Base-by-base conservation (phyloP, 2,888 invertebrate species). In the Mayetiola destructor region DNA sequence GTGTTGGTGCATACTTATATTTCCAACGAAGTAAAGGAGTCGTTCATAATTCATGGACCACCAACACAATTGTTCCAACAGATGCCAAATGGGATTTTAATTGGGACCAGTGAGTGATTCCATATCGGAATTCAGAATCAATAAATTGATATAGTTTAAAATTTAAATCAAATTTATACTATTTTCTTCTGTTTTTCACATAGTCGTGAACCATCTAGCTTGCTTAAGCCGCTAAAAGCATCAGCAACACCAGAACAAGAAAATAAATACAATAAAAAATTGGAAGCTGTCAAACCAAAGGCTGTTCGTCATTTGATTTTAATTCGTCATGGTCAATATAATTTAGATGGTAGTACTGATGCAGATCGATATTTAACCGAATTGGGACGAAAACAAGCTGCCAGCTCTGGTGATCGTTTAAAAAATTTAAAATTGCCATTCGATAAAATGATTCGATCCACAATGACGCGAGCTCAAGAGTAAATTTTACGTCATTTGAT, bases 271-370 rank as follows among this genome's bases (percentile, higher is more conserved):
- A 85, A 86, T 67, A 79, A 81, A 63, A 76, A 80, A 59, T 63
- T 81, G 29, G 84, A 85, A 63, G 78, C 80, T 58, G 71, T 75
- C 1, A 80, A 76, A 62, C 73, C 78, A 40, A 79, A 74, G 66
- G 66, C 63, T 3, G 62, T 65, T 0, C 65, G 95, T n/a, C 90
- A 96, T 69, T 71, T 97, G 56, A 79, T 97, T 63, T 76, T 97
- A 16, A 85, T 97, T 59, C 78, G 97, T 39, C 97, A 99, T 71
- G 99, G 97, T 0, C 96, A 97, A 70, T 99, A 97, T 68, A 79
- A 91, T 64, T 72, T 84, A 39, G 75, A 79, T 10, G 91, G 88
- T 0, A 70, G 73, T 30, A 78, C 74, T 1, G 93, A 94, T 67
- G 73, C 76, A 6, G 83, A 89, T 21, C 78, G 87, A 64, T 75